Evolutionary conservation across 1,140 invertebrate genomes (phyloP).

Genomic region (Tetranychus urticae): DNA sequence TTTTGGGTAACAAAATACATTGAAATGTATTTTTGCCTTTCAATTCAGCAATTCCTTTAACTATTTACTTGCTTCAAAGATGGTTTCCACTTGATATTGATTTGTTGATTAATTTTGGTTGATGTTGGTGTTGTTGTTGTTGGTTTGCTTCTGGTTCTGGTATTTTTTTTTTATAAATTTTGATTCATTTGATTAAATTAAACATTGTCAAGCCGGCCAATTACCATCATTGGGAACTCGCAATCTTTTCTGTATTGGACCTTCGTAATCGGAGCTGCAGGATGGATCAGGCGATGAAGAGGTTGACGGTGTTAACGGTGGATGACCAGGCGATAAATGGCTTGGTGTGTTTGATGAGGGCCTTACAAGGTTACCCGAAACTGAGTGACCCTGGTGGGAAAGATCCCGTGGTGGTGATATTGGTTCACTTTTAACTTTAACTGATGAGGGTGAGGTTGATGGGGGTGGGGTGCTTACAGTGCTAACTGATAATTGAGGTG

Average conservation of each 20-base stretch:
- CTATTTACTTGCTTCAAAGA: too few relatives aligned
- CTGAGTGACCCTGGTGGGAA: constrained; percentile 10
- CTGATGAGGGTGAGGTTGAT: constrained; percentile 49
- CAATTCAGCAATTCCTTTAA: too few relatives aligned
- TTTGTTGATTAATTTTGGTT: too few relatives aligned
- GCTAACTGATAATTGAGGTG: constrained; percentile 35
- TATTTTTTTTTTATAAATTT: too few relatives aligned
- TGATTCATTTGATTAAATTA: too few relatives aligned
- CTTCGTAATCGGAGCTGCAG: constrained; percentile 47
- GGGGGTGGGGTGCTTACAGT: constrained; percentile 41
- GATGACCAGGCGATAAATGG: constrained; percentile 31
- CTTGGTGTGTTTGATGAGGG: constrained; percentile 11
- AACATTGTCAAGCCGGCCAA: constrained; percentile 6
- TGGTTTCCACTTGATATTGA: too few relatives aligned
- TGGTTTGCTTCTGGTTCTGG: too few relatives aligned
- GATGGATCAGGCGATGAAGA: constrained; percentile 18
- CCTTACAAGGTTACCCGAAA: constrained; percentile 17
- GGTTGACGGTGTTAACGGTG: constrained; percentile 17
- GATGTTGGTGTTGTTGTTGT: too few relatives aligned
- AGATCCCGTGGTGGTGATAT: constrained; percentile 57
- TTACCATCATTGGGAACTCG: constrained; percentile 2
- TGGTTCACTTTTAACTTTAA: constrained; percentile 82
- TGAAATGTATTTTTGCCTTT: too few relatives aligned
- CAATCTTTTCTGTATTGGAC: constrained; percentile 43
- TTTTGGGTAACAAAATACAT: too few relatives aligned